Evolutionary conservation across 2,797 vertebrate genomes (phyloP).

Genomic region (Chelon auratus): DNA sequence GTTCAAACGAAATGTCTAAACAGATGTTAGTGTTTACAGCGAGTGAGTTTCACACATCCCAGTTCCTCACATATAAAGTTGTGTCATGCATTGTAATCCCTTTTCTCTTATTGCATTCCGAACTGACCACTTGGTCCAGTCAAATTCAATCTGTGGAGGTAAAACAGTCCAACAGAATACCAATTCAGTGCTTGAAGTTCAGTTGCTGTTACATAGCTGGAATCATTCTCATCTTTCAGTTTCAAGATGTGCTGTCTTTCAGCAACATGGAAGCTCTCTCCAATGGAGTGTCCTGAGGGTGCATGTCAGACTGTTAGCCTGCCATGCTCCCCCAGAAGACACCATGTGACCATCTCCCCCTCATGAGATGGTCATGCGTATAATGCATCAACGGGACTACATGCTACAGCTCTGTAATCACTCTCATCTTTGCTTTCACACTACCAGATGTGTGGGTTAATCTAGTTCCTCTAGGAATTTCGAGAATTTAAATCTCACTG

Average conservation of each 20-base stretch:
- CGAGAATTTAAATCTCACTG: not conserved
- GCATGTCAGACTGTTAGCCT: slow-evolving; percentile 4
- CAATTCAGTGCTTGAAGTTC: not conserved
- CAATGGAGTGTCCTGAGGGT: not conserved
- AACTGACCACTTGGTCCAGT: no score
- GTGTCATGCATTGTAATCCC: no score
- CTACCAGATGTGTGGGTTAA: slow-evolving; percentile 1
- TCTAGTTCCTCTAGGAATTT: slow-evolving; percentile 5
- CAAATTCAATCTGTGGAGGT: not conserved
- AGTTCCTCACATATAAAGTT: no score
- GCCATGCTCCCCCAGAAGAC: not conserved
- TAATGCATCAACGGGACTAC: slow-evolving; percentile 26
- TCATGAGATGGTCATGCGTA: slow-evolving; percentile 15
- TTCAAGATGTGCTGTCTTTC: no score
- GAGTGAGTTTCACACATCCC: no score
- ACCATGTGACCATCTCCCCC: slow-evolving; percentile 27
- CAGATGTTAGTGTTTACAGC: no score
- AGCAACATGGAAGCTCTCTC: no score
- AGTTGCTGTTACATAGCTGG: not conserved
- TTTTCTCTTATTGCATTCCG: no score
- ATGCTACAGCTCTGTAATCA: slow-evolving; percentile 7
- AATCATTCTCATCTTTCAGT: not conserved
- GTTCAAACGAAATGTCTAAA: no score
- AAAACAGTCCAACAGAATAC: not conserved
- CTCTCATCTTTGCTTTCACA: slow-evolving; percentile 20